These are phyloP conservation scores for Coenobita brevimanus DNA, from an alignment of 1,140 invertebrate species.

Conservation along the genomic window DNA sequence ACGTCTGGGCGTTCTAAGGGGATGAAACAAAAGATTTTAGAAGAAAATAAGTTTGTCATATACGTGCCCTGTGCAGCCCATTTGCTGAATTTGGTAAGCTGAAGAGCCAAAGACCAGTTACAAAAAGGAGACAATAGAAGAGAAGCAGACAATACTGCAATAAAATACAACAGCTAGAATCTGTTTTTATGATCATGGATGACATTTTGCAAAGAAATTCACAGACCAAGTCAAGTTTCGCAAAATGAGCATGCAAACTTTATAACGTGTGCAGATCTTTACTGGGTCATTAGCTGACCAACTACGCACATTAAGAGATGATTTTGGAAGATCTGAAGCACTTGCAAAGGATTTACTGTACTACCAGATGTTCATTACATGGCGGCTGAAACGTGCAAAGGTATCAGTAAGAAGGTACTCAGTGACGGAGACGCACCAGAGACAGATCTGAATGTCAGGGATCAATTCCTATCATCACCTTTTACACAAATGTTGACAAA, in stretches of 20 bases:
- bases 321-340: slow-evolving; percentile 28
- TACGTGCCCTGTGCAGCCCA: neutral
- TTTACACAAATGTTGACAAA: slow-evolving; percentile 61
- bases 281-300: slow-evolving; percentile 26
- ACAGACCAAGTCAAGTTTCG: slow-evolving; percentile 63
- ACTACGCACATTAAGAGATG: slow-evolving; percentile 9
- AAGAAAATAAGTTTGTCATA: slow-evolving; percentile 43
- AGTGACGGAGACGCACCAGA: no score
- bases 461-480: slow-evolving; percentile 56
- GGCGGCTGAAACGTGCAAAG: slow-evolving; percentile 43
- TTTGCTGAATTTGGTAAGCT: slow-evolving; percentile 31
- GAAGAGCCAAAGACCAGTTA: neutral
- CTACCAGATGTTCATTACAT: slow-evolving; percentile 49
- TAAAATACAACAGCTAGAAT: slow-evolving; percentile 69
- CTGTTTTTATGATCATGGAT: slow-evolving; percentile 67
- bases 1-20: slow-evolving; percentile 48
- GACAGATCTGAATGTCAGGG: slow-evolving; percentile 65
- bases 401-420: slow-evolving; percentile 55
- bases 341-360: slow-evolving; percentile 34
- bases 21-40: slow-evolving; percentile 24
- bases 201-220: slow-evolving; percentile 66
- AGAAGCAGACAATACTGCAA: slow-evolving; percentile 49
- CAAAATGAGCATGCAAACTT: slow-evolving; percentile 66
- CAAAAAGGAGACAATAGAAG: slow-evolving; percentile 36
- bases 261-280: slow-evolving; percentile 49